A percentile compares a stretch with the other conserved stretches of the same genome.
phyloP scores from a whole-genome alignment of 1,140 invertebrate species.

The Agrypnia vestita region DNA sequence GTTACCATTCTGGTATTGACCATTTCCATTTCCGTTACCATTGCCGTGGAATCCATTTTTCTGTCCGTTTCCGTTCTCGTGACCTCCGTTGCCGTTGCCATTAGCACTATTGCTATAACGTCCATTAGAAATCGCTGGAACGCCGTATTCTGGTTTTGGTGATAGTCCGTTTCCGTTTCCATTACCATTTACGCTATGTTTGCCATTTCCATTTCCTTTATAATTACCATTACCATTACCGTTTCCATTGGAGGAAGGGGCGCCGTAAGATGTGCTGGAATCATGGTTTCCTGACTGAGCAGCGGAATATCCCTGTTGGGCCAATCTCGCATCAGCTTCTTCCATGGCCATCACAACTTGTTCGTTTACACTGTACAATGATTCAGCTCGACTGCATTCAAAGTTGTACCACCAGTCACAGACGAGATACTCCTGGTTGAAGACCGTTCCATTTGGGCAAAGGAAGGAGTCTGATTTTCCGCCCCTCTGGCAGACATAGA shows the following conservation, averaged over 20 bases:
- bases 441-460: slow-evolving; percentile 77
- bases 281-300: too few relatives aligned
- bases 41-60: too few relatives aligned
- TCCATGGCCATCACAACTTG: slow-evolving; percentile 53
- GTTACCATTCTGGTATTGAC: too few relatives aligned
- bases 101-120: neutral
- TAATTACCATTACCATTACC: slow-evolving; percentile 42
- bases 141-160: too few relatives aligned
- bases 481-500: slow-evolving; percentile 72
- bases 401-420: slow-evolving; percentile 77
- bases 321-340: too few relatives aligned
- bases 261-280: slow-evolving; percentile 43
- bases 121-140: too few relatives aligned
- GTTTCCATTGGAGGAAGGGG: slow-evolving; percentile 39
- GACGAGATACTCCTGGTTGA: slow-evolving; percentile 73
- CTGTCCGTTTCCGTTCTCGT: too few relatives aligned
- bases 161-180: too few relatives aligned
- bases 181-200: slow-evolving; percentile 37
- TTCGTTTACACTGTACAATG: slow-evolving; percentile 58
- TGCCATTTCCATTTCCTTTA: slow-evolving; percentile 43
- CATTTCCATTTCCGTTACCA: too few relatives aligned
- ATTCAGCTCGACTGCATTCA: slow-evolving; percentile 67
- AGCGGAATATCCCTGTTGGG: too few relatives aligned
- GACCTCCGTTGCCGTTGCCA: neutral
- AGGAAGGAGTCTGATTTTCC: slow-evolving; percentile 72